A percentile compares a stretch with the other conserved stretches of the same genome.
Conservation (phyloP, 2,113 vertebrate species). For the Trochalopteron elliotii region DNA sequence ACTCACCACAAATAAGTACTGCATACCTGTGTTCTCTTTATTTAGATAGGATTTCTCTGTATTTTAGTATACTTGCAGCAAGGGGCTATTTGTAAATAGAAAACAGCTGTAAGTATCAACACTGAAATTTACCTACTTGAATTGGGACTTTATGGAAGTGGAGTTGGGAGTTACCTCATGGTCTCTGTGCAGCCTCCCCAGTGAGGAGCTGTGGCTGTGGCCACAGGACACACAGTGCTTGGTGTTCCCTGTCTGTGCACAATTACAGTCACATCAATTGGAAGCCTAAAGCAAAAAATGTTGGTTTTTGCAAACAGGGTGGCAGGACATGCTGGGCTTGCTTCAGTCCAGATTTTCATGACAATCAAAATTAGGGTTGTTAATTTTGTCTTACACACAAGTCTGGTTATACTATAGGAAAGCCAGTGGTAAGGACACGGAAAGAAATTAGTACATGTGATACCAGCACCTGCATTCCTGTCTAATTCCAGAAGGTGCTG, state of each 20-base stretch:
- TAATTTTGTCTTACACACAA: not conserved
- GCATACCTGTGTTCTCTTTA: not conserved
- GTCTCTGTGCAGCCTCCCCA: not conserved
- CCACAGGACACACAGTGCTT: accelerated
- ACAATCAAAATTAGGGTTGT: not conserved
- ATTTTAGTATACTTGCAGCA: not conserved
- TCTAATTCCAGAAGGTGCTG: not conserved
- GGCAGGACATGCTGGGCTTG: not conserved
- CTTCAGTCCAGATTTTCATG: not conserved
- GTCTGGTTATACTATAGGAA: not conserved
- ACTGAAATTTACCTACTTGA: not conserved
- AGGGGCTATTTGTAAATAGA: not conserved
- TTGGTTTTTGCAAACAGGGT: not conserved
- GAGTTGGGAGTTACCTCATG: not conserved
- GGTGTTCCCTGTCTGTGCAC: not conserved
- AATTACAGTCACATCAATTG: accelerated
- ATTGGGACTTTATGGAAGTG: not conserved
- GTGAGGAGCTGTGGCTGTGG: not conserved
- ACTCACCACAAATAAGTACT: not conserved
- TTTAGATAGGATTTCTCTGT: not conserved
- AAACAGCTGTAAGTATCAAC: not conserved
- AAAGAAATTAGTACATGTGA: not conserved
- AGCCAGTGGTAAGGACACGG: not conserved
- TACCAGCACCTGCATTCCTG: not conserved
- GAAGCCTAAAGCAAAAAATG: not conserved